Base-by-base conservation (phyloP, 2,888 invertebrate genomes). In the Limnephilus rhombicus region DNA sequence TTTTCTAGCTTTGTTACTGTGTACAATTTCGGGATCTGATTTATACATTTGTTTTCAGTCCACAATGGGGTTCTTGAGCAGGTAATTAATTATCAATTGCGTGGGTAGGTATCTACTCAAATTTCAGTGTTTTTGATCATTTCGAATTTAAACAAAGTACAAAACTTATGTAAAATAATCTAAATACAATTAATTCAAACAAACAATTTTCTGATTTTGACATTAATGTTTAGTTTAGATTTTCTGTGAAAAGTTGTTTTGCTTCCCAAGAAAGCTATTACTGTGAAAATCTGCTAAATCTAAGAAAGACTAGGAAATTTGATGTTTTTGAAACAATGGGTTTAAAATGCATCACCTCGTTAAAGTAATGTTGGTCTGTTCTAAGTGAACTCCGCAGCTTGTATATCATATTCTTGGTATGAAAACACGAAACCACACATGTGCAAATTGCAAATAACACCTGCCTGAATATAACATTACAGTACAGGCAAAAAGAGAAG, bases 1-100 rank as follows among this genome's bases (percentile, higher is more conserved):
- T 68, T 80, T 89, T 89, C 88, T 37, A 80, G 41, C 88, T 89
- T 89, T 89, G 80, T 89, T 80, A 89, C 68, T 80, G 88, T 37
- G 80, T 89, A 89, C 34, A 37, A 24, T 89, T 87, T 89, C 88
- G 41, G 37, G 80, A 89, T 89, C 80, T 89, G 88, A 89, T 89
- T 89, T 89, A 89, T 89, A 89, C 37, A 31, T 89, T 89, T 89
- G 88, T 80, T 89, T 80, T 41, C 80, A 80, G 88, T 80, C 68
- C 80, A 29, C 88, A 80, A 89, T 89, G 88, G 80, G 80, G 80
- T 89, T 53, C 80, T 80, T 80, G 88, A 37, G n/a, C 1, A 68
- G 24, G 68, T 80, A 89, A 89, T 89, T 89, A 89, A 89, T 89
- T 80, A 89, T 41, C 68, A 53, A 53, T 89, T 89, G 37, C 88